A percentile compares a stretch with the other conserved stretches of the same genome.
These are phyloP conservation scores for Amphibalanus amphitrite DNA, from an alignment of 1,140 invertebrate species.

Conservation along the genomic window DNA sequence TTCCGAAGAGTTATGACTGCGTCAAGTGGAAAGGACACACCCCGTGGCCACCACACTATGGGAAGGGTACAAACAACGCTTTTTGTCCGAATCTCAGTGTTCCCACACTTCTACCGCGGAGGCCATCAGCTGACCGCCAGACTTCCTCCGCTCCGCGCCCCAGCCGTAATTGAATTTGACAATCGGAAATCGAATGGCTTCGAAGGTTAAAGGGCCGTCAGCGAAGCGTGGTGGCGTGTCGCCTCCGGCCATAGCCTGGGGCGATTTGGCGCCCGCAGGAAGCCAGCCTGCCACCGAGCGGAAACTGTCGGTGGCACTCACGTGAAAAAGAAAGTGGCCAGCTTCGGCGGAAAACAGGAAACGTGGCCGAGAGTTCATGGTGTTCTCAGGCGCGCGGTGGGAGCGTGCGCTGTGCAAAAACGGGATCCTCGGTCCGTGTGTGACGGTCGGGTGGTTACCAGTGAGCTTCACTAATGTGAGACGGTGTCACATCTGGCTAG, in stretches of 20 bases:
- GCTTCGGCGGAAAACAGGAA: not conserved
- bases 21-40: not conserved
- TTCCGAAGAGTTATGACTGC: too few species aligned
- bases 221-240: not conserved
- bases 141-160: not conserved
- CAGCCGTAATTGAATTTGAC: not conserved
- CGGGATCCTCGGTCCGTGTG: not conserved
- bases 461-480: not conserved
- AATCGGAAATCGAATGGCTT: not conserved
- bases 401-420: not conserved
- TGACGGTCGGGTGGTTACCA: not conserved
- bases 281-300: not conserved
- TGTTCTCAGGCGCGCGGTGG: not conserved
- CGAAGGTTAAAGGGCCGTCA: not conserved
- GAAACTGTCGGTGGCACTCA: not conserved
- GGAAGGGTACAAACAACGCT: not conserved
- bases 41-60: not conserved
- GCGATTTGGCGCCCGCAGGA: not conserved
- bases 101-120: not conserved
- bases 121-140: not conserved
- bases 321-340: not conserved
- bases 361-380: not conserved
- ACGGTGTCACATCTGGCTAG: too few species aligned
- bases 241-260: not conserved
- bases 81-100: not conserved